Base-by-base conservation (phyloP, 2,113 vertebrate species). In the Acrocephalus kingi region DNA sequence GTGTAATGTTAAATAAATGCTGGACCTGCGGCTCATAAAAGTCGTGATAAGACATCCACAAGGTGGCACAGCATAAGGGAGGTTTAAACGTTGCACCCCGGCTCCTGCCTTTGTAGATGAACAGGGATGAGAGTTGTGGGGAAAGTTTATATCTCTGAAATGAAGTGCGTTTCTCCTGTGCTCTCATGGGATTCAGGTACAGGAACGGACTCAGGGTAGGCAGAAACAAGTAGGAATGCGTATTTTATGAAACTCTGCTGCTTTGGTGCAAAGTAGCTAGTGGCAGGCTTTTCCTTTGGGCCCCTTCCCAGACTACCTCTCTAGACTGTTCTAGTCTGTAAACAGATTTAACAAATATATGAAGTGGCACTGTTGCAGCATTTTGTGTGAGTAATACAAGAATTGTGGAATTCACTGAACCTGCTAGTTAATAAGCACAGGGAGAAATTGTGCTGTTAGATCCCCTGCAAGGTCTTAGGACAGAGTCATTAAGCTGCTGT, bases 61-160 rank as follows among this genome's bases (percentile, higher is more conserved):
- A 94, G 96, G 94, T 95, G 97, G 96, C 96, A 94, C 52, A 93
- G 41, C 71, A 0, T 15, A 51, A 66, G 33, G 56, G 69, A 52
- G 79, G 46, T 23, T 84, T 68, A 39, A 85, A 24, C 48, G 61
- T 59, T 61, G 35, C 7, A 8, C 21, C 14, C 22, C 0, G 1
- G 37, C 76, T 86, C 35, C n/a, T 82, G 39, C 27, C 8, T 81
- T 58, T 72, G 7, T 43, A 52, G 21, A 14, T 49, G 58, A 79
- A 11, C 30, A 8, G 45, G 72, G 25, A 9, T n/a, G 35, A 49
- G n/a, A 62, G 63, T 4, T 21, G 20, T 55, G 55, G n/a, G 90
- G 69, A 94, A 87, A 93, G 93, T 95, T 93, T 67, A 33, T 18
- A 30, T 16, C 14, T 77, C 21, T 2, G 25, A 30, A 51, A 66